Conservation (phyloP, 2,797 vertebrate genomes). For the Anguilla marmorata region DNA sequence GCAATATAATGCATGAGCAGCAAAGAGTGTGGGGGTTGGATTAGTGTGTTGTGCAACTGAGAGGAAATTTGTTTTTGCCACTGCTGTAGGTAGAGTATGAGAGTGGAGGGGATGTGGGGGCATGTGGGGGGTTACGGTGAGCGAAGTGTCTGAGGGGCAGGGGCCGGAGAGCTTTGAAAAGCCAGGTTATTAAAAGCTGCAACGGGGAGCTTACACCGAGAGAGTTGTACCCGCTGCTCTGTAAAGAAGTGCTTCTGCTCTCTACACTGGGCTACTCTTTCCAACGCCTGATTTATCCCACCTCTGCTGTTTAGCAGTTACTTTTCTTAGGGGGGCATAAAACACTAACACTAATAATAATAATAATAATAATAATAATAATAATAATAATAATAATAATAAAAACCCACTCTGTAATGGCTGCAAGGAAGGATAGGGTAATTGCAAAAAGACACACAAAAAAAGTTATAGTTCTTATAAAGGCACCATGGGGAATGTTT, state of each 20-base stretch:
- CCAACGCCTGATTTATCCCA: slow-evolving; percentile 81
- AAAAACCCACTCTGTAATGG: background rate
- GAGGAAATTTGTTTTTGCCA: slow-evolving; percentile 83
- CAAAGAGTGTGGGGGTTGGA: slow-evolving; percentile 81
- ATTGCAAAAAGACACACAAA: background rate
- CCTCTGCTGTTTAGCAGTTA: slow-evolving; percentile 80
- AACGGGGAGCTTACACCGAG: slow-evolving; percentile 91
- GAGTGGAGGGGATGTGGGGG: slow-evolving; percentile 57
- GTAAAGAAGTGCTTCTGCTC: slow-evolving; percentile 81
- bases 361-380: background rate
- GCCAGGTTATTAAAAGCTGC: slow-evolving; percentile 97
- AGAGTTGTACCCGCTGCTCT: slow-evolving; percentile 88
- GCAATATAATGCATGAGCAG: slow-evolving; percentile 97
- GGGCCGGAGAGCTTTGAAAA: slow-evolving; percentile 76
- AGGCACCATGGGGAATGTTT: background rate
- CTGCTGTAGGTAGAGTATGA: slow-evolving; percentile 36
- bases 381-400: background rate
- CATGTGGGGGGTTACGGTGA: slow-evolving; percentile 37
- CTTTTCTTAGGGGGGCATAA: background rate
- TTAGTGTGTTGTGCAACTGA: slow-evolving; percentile 88
- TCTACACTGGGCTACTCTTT: slow-evolving; percentile 92
- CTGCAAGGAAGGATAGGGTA: background rate
- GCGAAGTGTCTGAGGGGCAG: slow-evolving; percentile 84
- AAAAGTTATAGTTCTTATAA: background rate
- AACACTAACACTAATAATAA: background rate